A percentile compares a stretch with the other conserved stretches of the same genome.
phyloP scores from a whole-genome alignment of 2,888 invertebrate species.

The Torymus tubicola region DNA sequence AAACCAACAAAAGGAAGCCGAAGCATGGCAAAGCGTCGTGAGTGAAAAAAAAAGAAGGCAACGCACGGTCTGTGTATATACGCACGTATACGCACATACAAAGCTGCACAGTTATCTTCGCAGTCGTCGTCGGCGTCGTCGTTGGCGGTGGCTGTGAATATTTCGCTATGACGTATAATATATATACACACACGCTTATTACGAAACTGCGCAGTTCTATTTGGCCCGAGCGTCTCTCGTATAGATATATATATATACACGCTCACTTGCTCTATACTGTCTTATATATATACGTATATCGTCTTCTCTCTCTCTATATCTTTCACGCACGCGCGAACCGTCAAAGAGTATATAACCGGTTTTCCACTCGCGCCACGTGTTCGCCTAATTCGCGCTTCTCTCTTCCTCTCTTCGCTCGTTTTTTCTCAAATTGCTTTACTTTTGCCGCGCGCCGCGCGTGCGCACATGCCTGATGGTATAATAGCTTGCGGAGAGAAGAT shows the following conservation, averaged over 20 bases:
- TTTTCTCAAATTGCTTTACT: conserved; percentile 8
- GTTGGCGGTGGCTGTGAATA: not conserved
- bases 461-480: too few relatives aligned
- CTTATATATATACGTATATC: not conserved
- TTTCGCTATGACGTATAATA: conserved; percentile 29
- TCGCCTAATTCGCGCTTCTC: conserved; percentile 40
- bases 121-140: not conserved
- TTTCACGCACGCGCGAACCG: not conserved
- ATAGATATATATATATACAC: too few relatives aligned
- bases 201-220: conserved; percentile 33
- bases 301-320: conserved; percentile 3
- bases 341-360: conserved; percentile 28
- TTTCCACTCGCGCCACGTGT: conserved; percentile 35
- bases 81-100: not conserved
- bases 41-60: too few relatives aligned
- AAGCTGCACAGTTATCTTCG: conserved; percentile 9
- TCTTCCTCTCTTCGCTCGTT: not conserved
- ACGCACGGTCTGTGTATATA: too few relatives aligned
- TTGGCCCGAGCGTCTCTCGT: conserved; percentile 16
- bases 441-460: not conserved
- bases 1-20: too few relatives aligned
- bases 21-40: too few relatives aligned
- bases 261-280: conserved; percentile 7
- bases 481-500: too few relatives aligned
- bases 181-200: conserved; percentile 14